Percentiles rank a stretch among this genome's conserved stretches.
These are phyloP conservation scores for Chaetodon trifascialis DNA, from an alignment of 2,113 vertebrate genomes.

Conservation along the genomic window DNA sequence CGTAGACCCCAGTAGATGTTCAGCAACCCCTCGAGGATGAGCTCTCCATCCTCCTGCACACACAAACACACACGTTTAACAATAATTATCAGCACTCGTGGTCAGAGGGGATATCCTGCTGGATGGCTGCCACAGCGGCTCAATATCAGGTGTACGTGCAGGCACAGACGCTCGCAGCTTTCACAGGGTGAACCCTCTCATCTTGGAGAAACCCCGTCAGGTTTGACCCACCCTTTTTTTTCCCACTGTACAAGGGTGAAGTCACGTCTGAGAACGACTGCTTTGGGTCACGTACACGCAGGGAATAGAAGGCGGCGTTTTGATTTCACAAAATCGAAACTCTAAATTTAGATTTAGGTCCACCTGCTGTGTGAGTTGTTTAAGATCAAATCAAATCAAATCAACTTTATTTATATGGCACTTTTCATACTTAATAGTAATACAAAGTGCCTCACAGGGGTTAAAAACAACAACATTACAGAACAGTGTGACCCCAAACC, in stretches of 20 bases:
- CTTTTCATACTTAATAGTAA: too few relatives aligned
- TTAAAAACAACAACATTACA: too few relatives aligned
- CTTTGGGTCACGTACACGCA: conserved; percentile 72
- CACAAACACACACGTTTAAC: conserved; percentile 55
- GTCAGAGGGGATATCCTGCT: conserved; percentile 82
- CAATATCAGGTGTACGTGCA: conserved; percentile 84
- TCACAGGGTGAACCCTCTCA: conserved; percentile 28
- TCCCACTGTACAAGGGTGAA: conserved; percentile 48
- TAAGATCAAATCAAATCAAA: too few relatives aligned
- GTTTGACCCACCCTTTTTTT: conserved; percentile 26
- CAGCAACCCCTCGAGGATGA: conserved; percentile 94
- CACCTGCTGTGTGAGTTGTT: neutral
- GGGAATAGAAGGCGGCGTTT: neutral
- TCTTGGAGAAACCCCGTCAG: conserved; percentile 55
- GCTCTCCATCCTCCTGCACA: conserved; percentile 89
- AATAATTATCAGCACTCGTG: conserved; percentile 54
- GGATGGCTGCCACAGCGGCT: conserved; percentile 57
- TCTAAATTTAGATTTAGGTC: conserved; percentile 23
- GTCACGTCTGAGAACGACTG: conserved; percentile 69
- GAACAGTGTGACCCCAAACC: too few relatives aligned
- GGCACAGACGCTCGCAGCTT: conserved; percentile 50
- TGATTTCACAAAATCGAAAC: conserved; percentile 20
- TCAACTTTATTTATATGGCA: too few relatives aligned
- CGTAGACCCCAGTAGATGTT: conserved; percentile 97
- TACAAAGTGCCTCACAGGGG: too few relatives aligned